A percentile compares a stretch with the other conserved stretches of the same genome.
phyloP scores from a whole-genome alignment of 2,888 invertebrate species.

The Leptinotarsa rubiginosa region DNA sequence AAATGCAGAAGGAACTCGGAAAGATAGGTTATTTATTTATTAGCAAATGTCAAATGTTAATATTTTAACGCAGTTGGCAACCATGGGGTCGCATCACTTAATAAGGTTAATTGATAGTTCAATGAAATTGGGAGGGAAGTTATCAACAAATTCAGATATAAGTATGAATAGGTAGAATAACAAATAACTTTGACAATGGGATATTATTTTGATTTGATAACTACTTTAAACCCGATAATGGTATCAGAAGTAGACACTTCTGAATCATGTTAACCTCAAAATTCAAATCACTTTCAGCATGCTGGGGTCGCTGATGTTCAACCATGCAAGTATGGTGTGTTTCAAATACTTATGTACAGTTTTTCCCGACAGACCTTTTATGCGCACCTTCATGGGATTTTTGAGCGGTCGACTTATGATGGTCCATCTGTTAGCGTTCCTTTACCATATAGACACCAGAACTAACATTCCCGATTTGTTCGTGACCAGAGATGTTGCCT shows the following conservation, averaged over 20 bases:
- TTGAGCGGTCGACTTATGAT: slow-evolving; percentile 60
- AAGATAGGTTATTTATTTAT: too few relatives aligned
- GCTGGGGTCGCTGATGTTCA: slow-evolving; percentile 61
- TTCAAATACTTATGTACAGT: slow-evolving; percentile 55
- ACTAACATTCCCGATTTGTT: slow-evolving; percentile 43
- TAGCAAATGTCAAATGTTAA: too few relatives aligned
- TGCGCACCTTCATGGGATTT: slow-evolving; percentile 56
- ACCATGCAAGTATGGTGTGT: slow-evolving; percentile 57
- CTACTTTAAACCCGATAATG: too few relatives aligned
- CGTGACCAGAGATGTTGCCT: slow-evolving; percentile 46
- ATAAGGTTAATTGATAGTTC: too few relatives aligned
- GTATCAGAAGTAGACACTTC: neutral
- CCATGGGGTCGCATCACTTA: too few relatives aligned
- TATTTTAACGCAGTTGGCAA: too few relatives aligned
- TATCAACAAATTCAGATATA: too few relatives aligned
- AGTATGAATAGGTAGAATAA: too few relatives aligned
- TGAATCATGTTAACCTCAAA: neutral
- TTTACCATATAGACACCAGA: slow-evolving; percentile 62
- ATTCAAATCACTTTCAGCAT: slow-evolving; percentile 51
- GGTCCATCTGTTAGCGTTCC: slow-evolving; percentile 59
- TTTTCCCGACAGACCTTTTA: slow-evolving; percentile 47
- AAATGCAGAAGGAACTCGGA: too few relatives aligned
- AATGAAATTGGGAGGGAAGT: too few relatives aligned
- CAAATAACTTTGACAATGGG: too few relatives aligned
- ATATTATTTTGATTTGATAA: too few relatives aligned